These are phyloP conservation scores for Saccostrea echinata DNA, from an alignment of 1,140 invertebrate genomes.

Conservation along the genomic window DNA sequence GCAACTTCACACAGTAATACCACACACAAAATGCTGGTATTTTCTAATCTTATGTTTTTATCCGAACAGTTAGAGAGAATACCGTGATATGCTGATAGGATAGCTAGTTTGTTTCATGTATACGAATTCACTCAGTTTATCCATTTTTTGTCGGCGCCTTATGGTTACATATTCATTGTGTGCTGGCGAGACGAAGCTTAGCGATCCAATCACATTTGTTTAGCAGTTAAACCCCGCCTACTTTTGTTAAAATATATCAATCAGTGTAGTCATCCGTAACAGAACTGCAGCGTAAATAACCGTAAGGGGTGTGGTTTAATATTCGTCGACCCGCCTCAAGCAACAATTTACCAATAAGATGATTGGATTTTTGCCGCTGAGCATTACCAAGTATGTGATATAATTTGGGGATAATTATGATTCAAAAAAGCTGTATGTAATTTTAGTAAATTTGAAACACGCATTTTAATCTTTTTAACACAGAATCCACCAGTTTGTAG, in stretches of 20 bases:
- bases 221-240: background rate
- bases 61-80: slow-evolving; percentile 38
- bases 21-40: slow-evolving; percentile 12
- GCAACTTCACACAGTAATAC: background rate
- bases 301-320: slow-evolving; percentile 14
- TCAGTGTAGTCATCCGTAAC: slow-evolving; percentile 32
- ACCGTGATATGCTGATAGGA: slow-evolving; percentile 27
- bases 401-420: slow-evolving; percentile 27
- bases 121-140: slow-evolving; percentile 29
- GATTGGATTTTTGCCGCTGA: slow-evolving; percentile 2
- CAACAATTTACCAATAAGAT: background rate
- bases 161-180: slow-evolving; percentile 30
- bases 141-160: slow-evolving; percentile 39
- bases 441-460: slow-evolving; percentile 33
- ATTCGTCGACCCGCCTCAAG: background rate
- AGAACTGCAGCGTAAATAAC: background rate
- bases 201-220: slow-evolving; percentile 1
- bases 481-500: slow-evolving; percentile 12
- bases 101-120: slow-evolving; percentile 30
- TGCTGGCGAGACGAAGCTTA: slow-evolving; percentile 31
- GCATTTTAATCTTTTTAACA: slow-evolving; percentile 31
- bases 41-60: slow-evolving; percentile 38
- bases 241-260: slow-evolving; percentile 8
- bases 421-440: background rate
- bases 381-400: background rate